Evolutionary conservation across 2,888 invertebrate species (phyloP), one percentile per base, ranked within the genome.

Genomic region (Podabrus alpinus): DNA sequence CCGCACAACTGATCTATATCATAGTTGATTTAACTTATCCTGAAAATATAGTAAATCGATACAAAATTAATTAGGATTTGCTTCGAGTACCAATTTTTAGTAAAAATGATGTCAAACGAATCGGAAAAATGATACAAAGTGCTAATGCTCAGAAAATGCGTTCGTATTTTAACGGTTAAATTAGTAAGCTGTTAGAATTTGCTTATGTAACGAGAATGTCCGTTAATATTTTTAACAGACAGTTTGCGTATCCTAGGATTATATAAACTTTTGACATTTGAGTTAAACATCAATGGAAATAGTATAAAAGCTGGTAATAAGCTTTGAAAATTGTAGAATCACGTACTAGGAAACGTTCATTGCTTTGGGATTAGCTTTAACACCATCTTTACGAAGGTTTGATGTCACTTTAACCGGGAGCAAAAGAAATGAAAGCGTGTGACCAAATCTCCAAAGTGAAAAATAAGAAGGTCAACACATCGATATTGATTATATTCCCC

Each of bases 351-450:
- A 76, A 74, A 76, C 74, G 76, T 78, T 78, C 78, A 80, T 80
- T 78, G 78, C 77, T 78, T 77, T 74, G 75, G 78, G 80, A 80
- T 80, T 79, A 80, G 78, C 73, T 77, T 77, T 78, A 79, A 80
- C 79, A 79, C 77, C 71, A 72, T 75, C 77, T 74, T 74, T 74
- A 71, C 76, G 74, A 77, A 78, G 76, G 76, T 77, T 78, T 79
- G 75, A 76, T 78, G 76, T 78, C 73, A 74, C 77, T 77, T 77
- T 75, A 77, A 77, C 73, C 73, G 73, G 68, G 71, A 69, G 74
- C 75, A 76, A 77, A 73, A 77, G 76, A 76, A 76, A 74, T 72
- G 69, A 74, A 73, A 71, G 68, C 66, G 68, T 73, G 73, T 76
- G 76, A 73, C 76, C 76, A 73, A 76, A 71, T 73, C 73, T 73